Evolutionary conservation across 2,888 invertebrate genomes (phyloP).

Genomic region (Phymatocera aterrima): DNA sequence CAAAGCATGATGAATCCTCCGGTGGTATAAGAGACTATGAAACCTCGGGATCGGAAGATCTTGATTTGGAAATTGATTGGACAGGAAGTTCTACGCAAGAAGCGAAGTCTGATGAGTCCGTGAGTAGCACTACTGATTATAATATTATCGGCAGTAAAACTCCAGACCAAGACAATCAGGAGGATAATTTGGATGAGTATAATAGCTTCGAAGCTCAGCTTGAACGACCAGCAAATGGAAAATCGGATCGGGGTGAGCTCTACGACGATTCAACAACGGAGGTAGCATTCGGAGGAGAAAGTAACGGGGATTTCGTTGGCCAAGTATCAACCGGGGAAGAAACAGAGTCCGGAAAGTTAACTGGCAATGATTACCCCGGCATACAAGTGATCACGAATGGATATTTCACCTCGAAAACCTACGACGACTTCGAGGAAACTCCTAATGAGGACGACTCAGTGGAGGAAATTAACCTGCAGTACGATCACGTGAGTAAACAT

Average conservation of each 20-base stretch:
- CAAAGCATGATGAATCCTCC: too few species aligned
- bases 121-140: neutral
- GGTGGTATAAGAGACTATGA: neutral
- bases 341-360: constrained; percentile 4
- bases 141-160: neutral
- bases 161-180: neutral
- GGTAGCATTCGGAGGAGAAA: neutral
- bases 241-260: neutral
- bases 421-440: constrained; percentile 16
- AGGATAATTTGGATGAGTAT: too few species aligned
- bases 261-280: neutral
- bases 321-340: neutral
- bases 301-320: neutral
- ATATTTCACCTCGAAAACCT: constrained; percentile 51
- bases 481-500: too few species aligned
- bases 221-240: neutral
- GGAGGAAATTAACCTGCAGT: neutral
- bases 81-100: neutral
- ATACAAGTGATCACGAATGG: constrained; percentile 49
- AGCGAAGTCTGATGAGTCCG: neutral
- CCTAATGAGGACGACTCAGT: neutral
- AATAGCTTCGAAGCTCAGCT: constrained; percentile 8
- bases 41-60: neutral
- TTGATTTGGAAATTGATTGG: neutral
- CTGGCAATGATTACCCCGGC: constrained; percentile 46